Conservation (phyloP, 2,888 invertebrate species). For the Ennomos fuscantarius region DNA sequence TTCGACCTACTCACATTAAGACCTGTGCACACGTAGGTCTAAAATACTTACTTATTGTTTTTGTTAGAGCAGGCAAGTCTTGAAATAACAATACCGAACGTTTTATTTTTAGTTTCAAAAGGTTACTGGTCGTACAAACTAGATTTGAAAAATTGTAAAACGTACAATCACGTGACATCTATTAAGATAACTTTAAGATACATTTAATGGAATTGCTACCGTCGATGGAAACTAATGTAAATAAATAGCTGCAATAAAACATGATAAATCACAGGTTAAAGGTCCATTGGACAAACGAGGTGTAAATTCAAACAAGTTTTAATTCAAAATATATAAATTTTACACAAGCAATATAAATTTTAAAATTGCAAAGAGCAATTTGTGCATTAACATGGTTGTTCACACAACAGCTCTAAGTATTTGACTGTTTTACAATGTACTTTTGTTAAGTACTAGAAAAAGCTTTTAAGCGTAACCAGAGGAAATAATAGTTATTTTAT, state of each 20-base stretch:
- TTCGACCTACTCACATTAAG: constrained; percentile 37
- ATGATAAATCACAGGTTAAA: constrained; percentile 7
- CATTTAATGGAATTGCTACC: too few relatives aligned
- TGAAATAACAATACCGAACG: constrained; percentile 10
- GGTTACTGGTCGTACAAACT: constrained; percentile 3
- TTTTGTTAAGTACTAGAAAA: too few relatives aligned
- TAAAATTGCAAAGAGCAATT: constrained; percentile 3
- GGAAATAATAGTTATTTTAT: too few relatives aligned
- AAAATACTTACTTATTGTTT: constrained; percentile 15
- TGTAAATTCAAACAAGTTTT: constrained; percentile 20
- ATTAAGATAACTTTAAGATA: too few relatives aligned
- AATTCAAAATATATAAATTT: constrained; percentile 11
- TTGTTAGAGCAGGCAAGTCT: constrained; percentile 9
- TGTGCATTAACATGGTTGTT: constrained; percentile 11
- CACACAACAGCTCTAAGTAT: constrained; percentile 25
- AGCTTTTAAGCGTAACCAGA: too few relatives aligned
- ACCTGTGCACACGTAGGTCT: constrained; percentile 21
- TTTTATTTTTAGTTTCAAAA: constrained; percentile 5
- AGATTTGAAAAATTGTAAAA: neutral
- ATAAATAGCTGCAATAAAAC: neutral
- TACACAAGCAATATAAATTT: constrained; percentile 4
- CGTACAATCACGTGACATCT: too few relatives aligned
- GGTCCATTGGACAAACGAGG: constrained; percentile 14
- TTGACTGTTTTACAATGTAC: constrained; percentile 1
- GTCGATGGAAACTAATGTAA: too few relatives aligned